Base-by-base conservation (phyloP, 92 coral and sea anemone genomes). In the Porites cylindrica region DNA sequence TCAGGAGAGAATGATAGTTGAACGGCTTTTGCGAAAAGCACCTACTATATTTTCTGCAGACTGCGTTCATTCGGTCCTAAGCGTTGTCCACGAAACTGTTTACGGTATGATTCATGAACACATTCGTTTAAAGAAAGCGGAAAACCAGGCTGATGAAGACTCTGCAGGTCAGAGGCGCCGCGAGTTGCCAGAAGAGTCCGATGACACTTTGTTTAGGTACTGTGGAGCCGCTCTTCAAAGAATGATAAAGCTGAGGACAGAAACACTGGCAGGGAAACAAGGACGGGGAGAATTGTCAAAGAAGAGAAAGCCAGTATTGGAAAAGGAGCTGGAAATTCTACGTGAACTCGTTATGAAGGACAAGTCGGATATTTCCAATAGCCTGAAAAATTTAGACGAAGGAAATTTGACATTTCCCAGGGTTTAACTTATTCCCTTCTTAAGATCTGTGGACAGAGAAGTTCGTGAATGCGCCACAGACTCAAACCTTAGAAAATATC, bases 1-100 rank as follows among this genome's bases (percentile, higher is more conserved):
- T 6, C 89, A 89, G 76, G 92, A 89, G 84, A 66, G 89, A 9
- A 59, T 82, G 54, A 81, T 89, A 5, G 17, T 89, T 6, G 82
- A 78, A 7, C 1, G 89, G 70, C 38, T 90, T 10, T 64, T 90
- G 61, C 10, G 13, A 56, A 66, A 66, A 4, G 54, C 54, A 56
- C 24, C 17, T 2, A 4, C 13, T 2, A 32, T 21, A 6, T 77
- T 67, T 66, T 7, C 10, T 69, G 20, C 17, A 60, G 82, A 79
- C 2, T 52, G n/a, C 0, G 86, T 85, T 17, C 93, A 78, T 56
- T 53, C 32, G 9, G 89, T 84, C 63, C 8, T 78, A 43, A 84
- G 89, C 68, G 77, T 84, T 2, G 10, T 84, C 2, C 86, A 89
- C 60, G 86, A 85, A 54, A 8, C 61, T 70, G 88, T 82, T 2